These are phyloP conservation scores for Microtus pennsylvanicus DNA, from an alignment of 2,113 vertebrate species.

Conservation along the genomic window DNA sequence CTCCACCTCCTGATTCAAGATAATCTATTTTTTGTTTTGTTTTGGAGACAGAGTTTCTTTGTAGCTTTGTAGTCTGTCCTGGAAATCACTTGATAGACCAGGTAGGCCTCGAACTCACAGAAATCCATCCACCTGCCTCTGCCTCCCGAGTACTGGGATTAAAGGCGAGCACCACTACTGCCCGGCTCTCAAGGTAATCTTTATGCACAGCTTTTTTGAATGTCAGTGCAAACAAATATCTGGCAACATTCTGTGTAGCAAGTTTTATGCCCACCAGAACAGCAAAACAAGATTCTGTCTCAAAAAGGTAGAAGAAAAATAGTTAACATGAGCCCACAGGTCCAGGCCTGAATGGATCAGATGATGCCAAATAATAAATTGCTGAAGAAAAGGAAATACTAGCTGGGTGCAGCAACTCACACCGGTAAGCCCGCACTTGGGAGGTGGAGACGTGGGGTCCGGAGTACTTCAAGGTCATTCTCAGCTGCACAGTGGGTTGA, in stretches of 20 bases:
- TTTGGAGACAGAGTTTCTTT: no score
- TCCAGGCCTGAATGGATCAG: slow-evolving; percentile 24
- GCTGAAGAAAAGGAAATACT: slow-evolving; percentile 26
- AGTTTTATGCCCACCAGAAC: neutral
- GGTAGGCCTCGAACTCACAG: no score
- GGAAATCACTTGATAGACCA: no score
- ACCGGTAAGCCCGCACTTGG: neutral
- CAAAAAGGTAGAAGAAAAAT: neutral
- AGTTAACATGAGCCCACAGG: neutral
- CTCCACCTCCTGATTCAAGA: neutral
- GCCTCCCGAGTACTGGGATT: no score
- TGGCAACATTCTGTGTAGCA: neutral
- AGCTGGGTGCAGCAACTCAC: neutral
- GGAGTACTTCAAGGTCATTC: neutral
- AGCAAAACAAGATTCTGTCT: neutral
- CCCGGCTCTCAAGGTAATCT: neutral
- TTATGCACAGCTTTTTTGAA: neutral
- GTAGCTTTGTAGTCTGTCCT: no score
- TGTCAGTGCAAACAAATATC: neutral
- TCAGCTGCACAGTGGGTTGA: neutral
- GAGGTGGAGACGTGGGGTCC: neutral
- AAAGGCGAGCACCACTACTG: no score
- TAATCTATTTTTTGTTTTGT: neutral
- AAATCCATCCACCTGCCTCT: no score
- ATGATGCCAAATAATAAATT: slow-evolving; percentile 1